phyloP scores from a whole-genome alignment of 2,113 vertebrate species.

The Pterocles gutturalis region DNA sequence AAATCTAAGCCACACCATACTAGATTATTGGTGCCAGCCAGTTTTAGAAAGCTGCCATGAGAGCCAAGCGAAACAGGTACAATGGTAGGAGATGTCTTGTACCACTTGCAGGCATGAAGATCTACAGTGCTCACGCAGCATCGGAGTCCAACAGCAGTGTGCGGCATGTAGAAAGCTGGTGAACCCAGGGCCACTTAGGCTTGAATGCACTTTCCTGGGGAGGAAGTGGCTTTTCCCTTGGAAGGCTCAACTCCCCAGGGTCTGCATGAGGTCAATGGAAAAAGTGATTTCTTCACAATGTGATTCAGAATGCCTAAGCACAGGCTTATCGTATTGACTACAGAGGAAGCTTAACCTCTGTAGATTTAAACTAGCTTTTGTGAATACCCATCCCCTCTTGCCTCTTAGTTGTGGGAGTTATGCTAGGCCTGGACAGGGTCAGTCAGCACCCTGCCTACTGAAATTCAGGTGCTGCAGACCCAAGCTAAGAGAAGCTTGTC shows the following conservation, averaged over 20 bases:
- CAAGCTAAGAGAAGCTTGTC: background rate
- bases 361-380: background rate
- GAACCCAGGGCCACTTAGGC: constrained; percentile 2
- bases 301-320: constrained; percentile 21
- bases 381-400: background rate
- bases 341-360: background rate
- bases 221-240: constrained; percentile 67
- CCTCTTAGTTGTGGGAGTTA: background rate
- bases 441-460: background rate
- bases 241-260: constrained; percentile 53
- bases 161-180: background rate
- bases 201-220: constrained; percentile 40
- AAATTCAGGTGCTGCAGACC: background rate
- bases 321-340: constrained; percentile 7
- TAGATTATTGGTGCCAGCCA: background rate
- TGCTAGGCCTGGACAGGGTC: background rate
- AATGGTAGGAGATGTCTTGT: background rate
- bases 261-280: constrained; percentile 57
- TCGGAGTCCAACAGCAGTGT: background rate
- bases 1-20: background rate
- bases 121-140: background rate
- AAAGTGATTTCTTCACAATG: constrained; percentile 54
- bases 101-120: constrained; percentile 26
- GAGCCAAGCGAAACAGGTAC: constrained; percentile 41
- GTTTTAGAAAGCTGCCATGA: background rate